A percentile compares a stretch with the other conserved stretches of the same genome.
phyloP scores from a whole-genome alignment of 2,888 invertebrate genomes.

The Cerastis leucographa region DNA sequence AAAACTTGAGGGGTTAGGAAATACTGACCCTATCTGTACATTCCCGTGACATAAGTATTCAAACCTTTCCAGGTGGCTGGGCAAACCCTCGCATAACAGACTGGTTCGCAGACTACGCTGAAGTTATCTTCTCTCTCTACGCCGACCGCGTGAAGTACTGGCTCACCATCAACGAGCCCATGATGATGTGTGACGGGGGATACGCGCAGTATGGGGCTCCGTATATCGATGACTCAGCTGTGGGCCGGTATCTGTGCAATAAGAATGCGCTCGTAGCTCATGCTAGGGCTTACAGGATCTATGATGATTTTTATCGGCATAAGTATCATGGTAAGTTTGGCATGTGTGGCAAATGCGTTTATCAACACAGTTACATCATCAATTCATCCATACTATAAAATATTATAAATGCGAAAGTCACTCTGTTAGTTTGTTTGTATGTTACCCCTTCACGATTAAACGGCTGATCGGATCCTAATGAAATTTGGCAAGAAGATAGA shows the following conservation, averaged over 20 bases:
- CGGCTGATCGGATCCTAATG: too few species aligned
- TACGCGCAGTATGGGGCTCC: conserved; percentile 52
- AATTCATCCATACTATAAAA: too few species aligned
- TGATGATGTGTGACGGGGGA: conserved; percentile 58
- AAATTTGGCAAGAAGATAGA: too few species aligned
- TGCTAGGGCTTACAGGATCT: conserved; percentile 90
- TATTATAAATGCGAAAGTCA: too few species aligned
- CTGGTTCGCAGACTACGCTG: conserved; percentile 91
- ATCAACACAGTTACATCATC: too few species aligned
- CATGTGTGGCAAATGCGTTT: background rate
- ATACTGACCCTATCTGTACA: too few species aligned
- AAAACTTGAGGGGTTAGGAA: too few species aligned
- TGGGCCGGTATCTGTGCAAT: conserved; percentile 66
- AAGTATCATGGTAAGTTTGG: conserved; percentile 82
- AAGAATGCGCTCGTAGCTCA: conserved; percentile 92
- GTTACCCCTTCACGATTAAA: too few species aligned
- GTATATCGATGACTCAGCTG: conserved; percentile 28
- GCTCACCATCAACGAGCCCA: conserved; percentile 94
- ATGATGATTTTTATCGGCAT: conserved; percentile 87
- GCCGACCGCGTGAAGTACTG: conserved; percentile 91
- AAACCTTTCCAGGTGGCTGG: conserved; percentile 89
- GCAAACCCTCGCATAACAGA: conserved; percentile 90
- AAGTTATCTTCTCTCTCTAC: conserved; percentile 87
- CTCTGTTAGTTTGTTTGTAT: too few species aligned
- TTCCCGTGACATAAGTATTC: too few species aligned